phyloP scores from a whole-genome alignment of 2,113 vertebrate genomes.

The Electrona antarctica region DNA sequence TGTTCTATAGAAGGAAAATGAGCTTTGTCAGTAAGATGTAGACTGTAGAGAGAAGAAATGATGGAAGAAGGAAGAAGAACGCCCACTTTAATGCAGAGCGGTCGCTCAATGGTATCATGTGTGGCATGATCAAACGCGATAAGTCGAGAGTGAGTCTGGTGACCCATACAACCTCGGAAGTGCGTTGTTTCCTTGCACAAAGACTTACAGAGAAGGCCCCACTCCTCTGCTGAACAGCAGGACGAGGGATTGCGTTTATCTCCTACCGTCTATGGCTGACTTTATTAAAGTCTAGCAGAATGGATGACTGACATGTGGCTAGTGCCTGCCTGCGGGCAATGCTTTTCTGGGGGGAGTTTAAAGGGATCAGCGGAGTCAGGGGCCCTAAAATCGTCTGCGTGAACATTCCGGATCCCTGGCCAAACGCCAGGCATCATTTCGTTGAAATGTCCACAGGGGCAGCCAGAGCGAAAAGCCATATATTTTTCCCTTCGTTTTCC shows the following conservation, averaged over 20 bases:
- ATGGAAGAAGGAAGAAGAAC: constrained; percentile 8
- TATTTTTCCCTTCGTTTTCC: too few relatives aligned
- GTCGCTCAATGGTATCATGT: background rate
- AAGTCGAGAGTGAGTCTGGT: background rate
- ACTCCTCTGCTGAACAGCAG: constrained; percentile 52
- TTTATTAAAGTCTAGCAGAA: constrained; percentile 63
- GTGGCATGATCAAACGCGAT: too few relatives aligned
- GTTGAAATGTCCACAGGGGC: constrained; percentile 27
- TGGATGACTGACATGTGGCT: constrained; percentile 58
- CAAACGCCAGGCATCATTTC: constrained; percentile 35
- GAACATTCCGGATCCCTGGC: constrained; percentile 43
- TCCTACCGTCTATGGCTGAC: constrained; percentile 51
- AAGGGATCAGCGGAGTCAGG: constrained; percentile 59
- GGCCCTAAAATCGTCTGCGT: constrained; percentile 14
- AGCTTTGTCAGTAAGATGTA: background rate
- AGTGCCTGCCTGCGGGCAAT: constrained; percentile 52
- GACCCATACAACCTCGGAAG: constrained; percentile 7
- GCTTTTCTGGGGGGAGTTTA: constrained; percentile 63
- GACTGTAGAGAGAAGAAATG: constrained; percentile 1
- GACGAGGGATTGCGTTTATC: constrained; percentile 65
- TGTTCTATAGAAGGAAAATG: too few relatives aligned
- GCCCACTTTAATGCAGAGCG: background rate
- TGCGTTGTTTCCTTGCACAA: constrained; percentile 24
- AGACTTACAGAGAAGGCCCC: constrained; percentile 35
- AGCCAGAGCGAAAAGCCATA: background rate